A percentile compares a stretch with the other conserved stretches of the same genome.
phyloP scores from a whole-genome alignment of 2,797 vertebrate species.

The Loriculus beryllinus region DNA sequence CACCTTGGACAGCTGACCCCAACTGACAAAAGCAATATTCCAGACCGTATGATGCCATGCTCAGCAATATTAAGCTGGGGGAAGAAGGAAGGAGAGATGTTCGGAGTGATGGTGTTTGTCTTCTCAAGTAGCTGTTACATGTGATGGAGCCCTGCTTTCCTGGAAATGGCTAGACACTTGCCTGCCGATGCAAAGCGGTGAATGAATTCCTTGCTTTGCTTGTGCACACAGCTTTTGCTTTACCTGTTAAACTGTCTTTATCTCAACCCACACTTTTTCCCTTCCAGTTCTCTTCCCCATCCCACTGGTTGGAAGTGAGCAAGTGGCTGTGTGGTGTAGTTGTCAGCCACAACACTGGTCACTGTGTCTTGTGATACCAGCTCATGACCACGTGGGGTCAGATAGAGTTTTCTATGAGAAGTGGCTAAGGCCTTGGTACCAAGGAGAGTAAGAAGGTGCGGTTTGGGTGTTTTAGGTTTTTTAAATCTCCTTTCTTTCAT shows the following conservation, averaged over 20 bases:
- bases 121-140: accelerated
- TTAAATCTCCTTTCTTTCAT: background rate
- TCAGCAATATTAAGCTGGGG: background rate
- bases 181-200: background rate
- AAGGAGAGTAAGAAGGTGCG: background rate
- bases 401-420: background rate
- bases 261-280: background rate
- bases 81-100: background rate
- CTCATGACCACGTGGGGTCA: background rate
- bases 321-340: background rate
- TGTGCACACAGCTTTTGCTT: background rate
- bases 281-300: background rate
- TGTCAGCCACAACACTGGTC: background rate
- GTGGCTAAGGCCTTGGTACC: background rate
- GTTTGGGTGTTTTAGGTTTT: background rate
- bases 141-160: background rate
- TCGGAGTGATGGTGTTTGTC: accelerated
- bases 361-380: background rate
- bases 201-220: background rate
- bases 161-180: background rate
- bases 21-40: background rate
- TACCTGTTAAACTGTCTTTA: background rate
- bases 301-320: accelerated
- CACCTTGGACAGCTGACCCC: background rate
- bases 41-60: background rate